Percentiles rank a stretch among this genome's conserved stretches.
Conservation (phyloP, 2,797 vertebrate genomes). For the Cephalopachus bancanus region DNA sequence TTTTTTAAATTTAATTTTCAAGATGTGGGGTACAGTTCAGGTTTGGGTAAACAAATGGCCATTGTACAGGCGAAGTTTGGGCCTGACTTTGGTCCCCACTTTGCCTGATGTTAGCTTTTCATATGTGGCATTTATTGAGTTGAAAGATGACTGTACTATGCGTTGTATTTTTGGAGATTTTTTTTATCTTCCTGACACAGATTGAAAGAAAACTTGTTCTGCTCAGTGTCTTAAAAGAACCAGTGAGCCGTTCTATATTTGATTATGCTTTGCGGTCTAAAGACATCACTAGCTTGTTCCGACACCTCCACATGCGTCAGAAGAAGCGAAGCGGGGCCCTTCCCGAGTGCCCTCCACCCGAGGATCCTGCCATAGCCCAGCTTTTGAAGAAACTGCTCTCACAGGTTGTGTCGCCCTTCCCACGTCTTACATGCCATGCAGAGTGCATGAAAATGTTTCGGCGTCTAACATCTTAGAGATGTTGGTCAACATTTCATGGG, state of each 20-base stretch:
- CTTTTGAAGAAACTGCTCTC: slow-evolving; percentile 98
- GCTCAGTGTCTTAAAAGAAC: slow-evolving; percentile 97
- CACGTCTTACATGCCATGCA: neutral
- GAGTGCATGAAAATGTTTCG: neutral
- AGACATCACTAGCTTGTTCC: slow-evolving; percentile 96
- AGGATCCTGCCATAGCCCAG: slow-evolving; percentile 96
- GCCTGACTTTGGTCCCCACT: too few relatives aligned
- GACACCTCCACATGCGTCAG: slow-evolving; percentile 96
- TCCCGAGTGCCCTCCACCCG: slow-evolving; percentile 94
- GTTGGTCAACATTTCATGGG: neutral
- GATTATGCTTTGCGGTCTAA: slow-evolving; percentile 98
- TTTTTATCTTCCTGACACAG: slow-evolving; percentile 88
- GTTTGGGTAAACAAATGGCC: too few relatives aligned
- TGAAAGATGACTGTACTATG: neutral
- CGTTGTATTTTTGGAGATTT: slow-evolving; percentile 10
- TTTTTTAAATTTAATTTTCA: neutral
- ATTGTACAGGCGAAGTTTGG: too few relatives aligned
- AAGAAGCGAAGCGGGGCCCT: slow-evolving; percentile 94
- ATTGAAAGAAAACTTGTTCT: slow-evolving; percentile 98
- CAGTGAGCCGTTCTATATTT: slow-evolving; percentile 98
- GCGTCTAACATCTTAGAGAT: neutral
- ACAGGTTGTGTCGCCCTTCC: slow-evolving; percentile 90
- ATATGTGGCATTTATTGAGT: neutral
- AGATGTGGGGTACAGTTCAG: too few relatives aligned
- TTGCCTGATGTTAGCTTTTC: neutral